Base-by-base conservation (phyloP, 2,113 vertebrate genomes). In the Barnardius zonarius region DNA sequence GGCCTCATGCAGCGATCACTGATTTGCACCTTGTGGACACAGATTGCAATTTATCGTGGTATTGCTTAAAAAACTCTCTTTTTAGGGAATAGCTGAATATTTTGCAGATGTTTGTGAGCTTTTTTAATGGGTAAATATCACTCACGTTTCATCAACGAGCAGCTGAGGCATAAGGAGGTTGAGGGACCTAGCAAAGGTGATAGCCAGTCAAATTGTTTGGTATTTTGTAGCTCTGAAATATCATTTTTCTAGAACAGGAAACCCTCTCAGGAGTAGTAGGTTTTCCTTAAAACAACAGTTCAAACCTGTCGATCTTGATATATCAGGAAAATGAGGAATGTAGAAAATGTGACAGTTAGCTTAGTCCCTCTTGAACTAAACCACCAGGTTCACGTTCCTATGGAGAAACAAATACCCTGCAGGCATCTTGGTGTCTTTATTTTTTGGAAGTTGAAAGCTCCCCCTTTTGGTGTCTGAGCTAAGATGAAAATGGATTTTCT, bases 211-310 rank as follows among this genome's bases (percentile, higher is more conserved):
- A 41, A 95, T 82, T 33, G 69, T 63, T 75, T 80, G 94, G 86
- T 93, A 92, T 96, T 95, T 80, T 77, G 84, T 82, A 87, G 78
- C 88, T 92, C 86, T 89, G 86, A 80, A 92, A 87, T 54, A 94
- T 69, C 77, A 82, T 84, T 84, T 92, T 89, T 92, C 78, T 92
- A 93, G 87, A 92, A 79, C 91, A 87, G 88, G 74, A 96, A 91
- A 95, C 67, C 41, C 96, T 96, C 96, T 83, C 70, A 89, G 92
- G 92, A 94, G 28, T 92, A 83, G 81, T 93, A 93, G 96, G 89
- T 96, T 95, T 96, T 96, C 93, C 92, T 96, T 96, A 96, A 84
- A 93, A 93, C 62, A 97, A 96, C 95, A 93, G 88, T 70, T 92
- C 91, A 66, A 96, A 96, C 92, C 86, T 95, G 93, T 95, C 77